These are phyloP conservation scores for Anabacerthia variegaticeps DNA, from an alignment of 2,797 vertebrate species.

Conservation along the genomic window DNA sequence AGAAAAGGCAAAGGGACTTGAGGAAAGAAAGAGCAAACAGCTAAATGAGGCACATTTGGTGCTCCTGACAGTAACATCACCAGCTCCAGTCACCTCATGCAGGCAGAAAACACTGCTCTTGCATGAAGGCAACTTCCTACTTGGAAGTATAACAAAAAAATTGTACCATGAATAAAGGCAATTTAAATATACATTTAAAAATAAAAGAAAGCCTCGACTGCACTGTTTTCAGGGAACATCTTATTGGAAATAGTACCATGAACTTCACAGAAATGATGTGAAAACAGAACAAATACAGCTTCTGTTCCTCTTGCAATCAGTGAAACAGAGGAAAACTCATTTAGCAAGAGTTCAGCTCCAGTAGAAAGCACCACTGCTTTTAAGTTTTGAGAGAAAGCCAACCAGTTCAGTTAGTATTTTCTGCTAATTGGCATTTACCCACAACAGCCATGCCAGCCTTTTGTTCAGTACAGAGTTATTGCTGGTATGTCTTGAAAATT, in stretches of 20 bases:
- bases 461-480: not conserved
- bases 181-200: not conserved
- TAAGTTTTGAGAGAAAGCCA: constrained; percentile 41
- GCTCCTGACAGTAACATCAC: not conserved
- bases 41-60: not conserved
- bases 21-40: not conserved
- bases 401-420: not conserved
- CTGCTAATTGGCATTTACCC: constrained; percentile 8
- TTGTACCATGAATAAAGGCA: not conserved
- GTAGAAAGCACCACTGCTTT: not conserved
- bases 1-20: not conserved
- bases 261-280: not conserved
- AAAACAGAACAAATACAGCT: not conserved
- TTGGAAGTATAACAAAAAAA: not conserved
- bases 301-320: not conserved
- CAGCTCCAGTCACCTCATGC: not conserved
- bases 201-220: not conserved
- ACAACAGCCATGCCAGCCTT: not conserved
- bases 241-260: not conserved
- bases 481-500: not conserved
- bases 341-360: not conserved
- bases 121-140: not conserved
- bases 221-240: not conserved
- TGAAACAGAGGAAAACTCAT: not conserved
- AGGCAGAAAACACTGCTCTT: not conserved